phyloP scores from a whole-genome alignment of 2,888 invertebrate species.

The Leucophenga maculata region DNA sequence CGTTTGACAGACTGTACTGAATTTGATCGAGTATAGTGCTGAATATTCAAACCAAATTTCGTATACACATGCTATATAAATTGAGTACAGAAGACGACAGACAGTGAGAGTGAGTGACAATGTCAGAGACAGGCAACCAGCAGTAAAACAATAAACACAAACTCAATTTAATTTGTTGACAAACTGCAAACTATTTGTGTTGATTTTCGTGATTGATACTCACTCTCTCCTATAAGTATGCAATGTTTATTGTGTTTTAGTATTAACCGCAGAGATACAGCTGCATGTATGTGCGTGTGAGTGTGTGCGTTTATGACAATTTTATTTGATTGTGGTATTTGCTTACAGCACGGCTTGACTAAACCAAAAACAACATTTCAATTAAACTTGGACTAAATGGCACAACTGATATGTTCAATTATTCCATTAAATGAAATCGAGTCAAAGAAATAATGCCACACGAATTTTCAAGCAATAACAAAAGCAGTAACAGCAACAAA shows the following conservation, averaged over 20 bases:
- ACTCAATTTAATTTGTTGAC: conserved; percentile 51
- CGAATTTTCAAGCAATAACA: no score
- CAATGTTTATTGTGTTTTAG: neutral
- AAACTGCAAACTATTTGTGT: conserved; percentile 48
- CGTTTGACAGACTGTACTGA: no score
- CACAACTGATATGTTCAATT: no score
- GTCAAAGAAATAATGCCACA: neutral
- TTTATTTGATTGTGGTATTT: neutral
- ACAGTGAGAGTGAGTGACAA: no score
- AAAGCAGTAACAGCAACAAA: no score
- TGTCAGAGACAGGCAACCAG: conserved; percentile 14
- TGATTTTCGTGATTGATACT: conserved; percentile 44
- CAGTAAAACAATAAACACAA: conserved; percentile 19
- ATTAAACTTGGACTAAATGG: neutral
- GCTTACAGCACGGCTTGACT: neutral
- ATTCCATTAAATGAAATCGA: neutral
- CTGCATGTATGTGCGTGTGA: conserved; percentile 29
- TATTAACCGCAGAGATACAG: neutral
- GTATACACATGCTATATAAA: no score
- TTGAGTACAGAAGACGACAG: no score
- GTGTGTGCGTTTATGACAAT: conserved; percentile 5
- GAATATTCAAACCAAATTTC: no score
- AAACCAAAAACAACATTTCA: neutral
- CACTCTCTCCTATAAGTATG: neutral
- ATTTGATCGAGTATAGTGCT: no score